Conservation (phyloP, 2,888 invertebrate species). For the Tryphoninae sp. region DNA sequence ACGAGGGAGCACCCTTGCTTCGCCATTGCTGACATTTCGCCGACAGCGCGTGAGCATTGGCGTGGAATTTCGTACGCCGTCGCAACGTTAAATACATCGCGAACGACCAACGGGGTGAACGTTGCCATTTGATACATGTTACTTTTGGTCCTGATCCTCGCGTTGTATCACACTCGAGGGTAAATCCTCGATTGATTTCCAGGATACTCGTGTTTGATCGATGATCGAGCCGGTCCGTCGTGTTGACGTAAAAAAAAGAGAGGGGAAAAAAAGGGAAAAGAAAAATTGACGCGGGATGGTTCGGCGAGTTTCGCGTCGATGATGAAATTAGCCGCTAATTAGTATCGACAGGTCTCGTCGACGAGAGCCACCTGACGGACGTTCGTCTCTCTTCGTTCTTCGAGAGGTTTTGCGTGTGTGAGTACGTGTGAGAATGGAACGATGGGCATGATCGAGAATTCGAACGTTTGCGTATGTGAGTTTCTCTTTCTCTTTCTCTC, state of each 20-base stretch:
- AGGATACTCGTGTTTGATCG: slow-evolving; percentile 13
- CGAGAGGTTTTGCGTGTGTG: neutral
- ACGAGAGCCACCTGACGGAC: slow-evolving; percentile 51
- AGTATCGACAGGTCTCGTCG: slow-evolving; percentile 71
- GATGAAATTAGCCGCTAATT: slow-evolving; percentile 74
- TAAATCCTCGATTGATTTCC: slow-evolving; percentile 4
- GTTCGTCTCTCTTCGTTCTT: slow-evolving; percentile 22
- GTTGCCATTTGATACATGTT: too few species aligned
- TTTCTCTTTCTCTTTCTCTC: neutral
- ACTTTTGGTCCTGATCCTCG: too few species aligned
- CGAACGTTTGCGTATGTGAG: neutral
- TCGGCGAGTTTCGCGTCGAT: slow-evolving; percentile 45
- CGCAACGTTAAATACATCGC: slow-evolving; percentile 1
- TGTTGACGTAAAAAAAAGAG: slow-evolving; percentile 42
- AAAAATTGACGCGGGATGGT: slow-evolving; percentile 34
- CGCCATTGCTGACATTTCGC: slow-evolving; percentile 59
- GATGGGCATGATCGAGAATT: slow-evolving; percentile 9
- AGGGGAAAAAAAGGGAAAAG: slow-evolving; percentile 33
- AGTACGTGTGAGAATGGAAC: slow-evolving; percentile 6
- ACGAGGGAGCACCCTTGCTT: slow-evolving; percentile 62
- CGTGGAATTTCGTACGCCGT: slow-evolving; percentile 66
- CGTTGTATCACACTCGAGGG: too few species aligned
- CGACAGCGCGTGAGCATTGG: slow-evolving; percentile 68
- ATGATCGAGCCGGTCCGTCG: slow-evolving; percentile 51
- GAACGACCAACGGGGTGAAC: neutral